These are phyloP conservation scores for Baccha elongata DNA, from an alignment of 2,888 invertebrate genomes.

Conservation along the genomic window DNA sequence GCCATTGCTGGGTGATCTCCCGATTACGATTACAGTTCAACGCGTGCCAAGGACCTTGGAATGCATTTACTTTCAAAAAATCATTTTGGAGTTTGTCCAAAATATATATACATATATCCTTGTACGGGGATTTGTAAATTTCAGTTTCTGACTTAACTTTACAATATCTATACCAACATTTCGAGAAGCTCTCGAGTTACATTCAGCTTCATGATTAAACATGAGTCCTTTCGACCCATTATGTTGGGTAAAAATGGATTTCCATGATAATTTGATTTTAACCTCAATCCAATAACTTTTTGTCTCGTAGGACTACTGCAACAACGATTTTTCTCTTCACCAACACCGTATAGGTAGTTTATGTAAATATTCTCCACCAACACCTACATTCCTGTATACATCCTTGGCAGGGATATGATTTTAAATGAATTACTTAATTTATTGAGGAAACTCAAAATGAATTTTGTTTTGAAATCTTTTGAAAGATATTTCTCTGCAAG, in stretches of 20 bases:
- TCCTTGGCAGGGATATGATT: background rate
- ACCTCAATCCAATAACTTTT: background rate
- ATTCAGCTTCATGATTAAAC: background rate
- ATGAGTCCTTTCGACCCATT: background rate
- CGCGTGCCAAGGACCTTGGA: slow-evolving; percentile 27
- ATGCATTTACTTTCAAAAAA: slow-evolving; percentile 2
- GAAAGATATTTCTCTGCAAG: background rate
- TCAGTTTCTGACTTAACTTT: slow-evolving; percentile 26
- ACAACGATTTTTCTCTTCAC: too few species aligned
- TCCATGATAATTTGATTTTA: background rate
- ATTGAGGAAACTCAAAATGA: too few species aligned
- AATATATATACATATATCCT: slow-evolving; percentile 67
- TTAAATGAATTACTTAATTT: background rate
- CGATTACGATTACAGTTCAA: background rate
- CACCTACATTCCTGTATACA: background rate
- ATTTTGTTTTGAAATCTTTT: background rate
- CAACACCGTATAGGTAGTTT: too few species aligned
- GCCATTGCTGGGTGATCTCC: background rate
- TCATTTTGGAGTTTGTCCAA: slow-evolving; percentile 60
- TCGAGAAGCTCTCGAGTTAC: background rate
- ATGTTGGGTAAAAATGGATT: background rate
- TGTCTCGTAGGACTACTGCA: too few species aligned
- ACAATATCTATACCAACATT: background rate
- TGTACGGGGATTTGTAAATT: slow-evolving; percentile 56
- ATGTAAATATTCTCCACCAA: background rate